phyloP scores from a whole-genome alignment of 2,797 vertebrate species.

The Coccyzus lansbergi region DNA sequence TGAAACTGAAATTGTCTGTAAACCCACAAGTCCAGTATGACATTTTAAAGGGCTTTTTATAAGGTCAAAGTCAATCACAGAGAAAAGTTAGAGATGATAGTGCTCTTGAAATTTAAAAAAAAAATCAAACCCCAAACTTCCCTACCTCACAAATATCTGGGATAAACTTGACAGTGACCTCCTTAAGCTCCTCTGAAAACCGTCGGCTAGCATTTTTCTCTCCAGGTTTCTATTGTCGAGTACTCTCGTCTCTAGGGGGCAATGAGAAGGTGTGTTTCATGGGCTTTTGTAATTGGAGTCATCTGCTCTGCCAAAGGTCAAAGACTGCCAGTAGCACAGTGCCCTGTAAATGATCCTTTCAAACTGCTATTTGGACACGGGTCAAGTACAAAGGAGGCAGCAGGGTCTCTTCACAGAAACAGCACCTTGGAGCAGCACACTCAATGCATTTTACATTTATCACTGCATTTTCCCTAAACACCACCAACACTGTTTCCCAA shows the following conservation, averaged over 20 bases:
- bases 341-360: neutral
- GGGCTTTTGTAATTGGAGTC: neutral
- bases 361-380: neutral
- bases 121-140: neutral
- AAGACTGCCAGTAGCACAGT: neutral
- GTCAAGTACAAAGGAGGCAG: neutral
- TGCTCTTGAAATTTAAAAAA: neutral
- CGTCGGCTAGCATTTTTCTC: accelerated
- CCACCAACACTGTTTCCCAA: accelerated
- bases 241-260: too few relatives aligned
- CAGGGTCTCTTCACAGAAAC: accelerated
- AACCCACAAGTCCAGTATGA: neutral
- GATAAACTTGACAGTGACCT: neutral
- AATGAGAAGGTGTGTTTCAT: accelerated
- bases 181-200: neutral
- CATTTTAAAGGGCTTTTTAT: neutral
- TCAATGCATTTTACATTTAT: accelerated
- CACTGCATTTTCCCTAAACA: accelerated
- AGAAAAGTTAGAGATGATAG: neutral
- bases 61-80: neutral
- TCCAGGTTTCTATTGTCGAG: neutral
- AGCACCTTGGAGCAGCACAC: accelerated
- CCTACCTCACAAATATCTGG: neutral
- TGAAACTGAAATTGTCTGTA: neutral
- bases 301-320: neutral